Evolutionary conservation across 2,113 vertebrate species (phyloP).

Genomic region (Falcunculus frontatus): DNA sequence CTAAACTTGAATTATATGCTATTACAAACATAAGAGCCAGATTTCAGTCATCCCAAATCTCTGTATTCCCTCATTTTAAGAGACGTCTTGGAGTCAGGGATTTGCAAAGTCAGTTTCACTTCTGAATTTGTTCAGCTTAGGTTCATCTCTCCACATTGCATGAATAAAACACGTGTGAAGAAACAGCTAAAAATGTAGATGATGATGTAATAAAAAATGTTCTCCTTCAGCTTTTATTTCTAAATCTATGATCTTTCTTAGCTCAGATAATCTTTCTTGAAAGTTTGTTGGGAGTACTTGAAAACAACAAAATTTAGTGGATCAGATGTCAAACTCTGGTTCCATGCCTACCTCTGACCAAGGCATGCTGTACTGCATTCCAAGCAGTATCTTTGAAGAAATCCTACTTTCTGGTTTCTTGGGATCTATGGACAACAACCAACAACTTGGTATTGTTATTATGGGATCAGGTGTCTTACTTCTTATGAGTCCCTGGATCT

Average conservation of each 20-base stretch:
- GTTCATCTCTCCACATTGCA: not conserved
- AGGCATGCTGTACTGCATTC: not conserved
- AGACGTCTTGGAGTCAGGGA: not conserved
- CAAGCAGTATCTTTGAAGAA: not conserved
- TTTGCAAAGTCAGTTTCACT: not conserved
- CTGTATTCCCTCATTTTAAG: not conserved
- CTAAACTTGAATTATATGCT: not conserved
- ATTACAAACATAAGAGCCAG: not conserved
- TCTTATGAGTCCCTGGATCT: not conserved
- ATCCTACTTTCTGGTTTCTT: not conserved
- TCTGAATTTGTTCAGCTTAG: not conserved
- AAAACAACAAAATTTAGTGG: not conserved
- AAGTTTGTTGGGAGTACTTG: not conserved
- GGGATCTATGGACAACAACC: not conserved
- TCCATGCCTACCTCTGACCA: not conserved
- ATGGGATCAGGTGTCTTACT: not conserved
- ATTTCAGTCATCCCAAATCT: not conserved
- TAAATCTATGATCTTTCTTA: not conserved
- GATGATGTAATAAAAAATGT: not conserved
- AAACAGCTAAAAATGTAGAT: not conserved
- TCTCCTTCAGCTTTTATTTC: not conserved
- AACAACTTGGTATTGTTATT: not conserved
- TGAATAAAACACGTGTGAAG: not conserved
- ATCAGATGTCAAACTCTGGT: not conserved
- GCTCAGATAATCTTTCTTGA: not conserved